phyloP scores from a whole-genome alignment of 2,797 vertebrate genomes.

The Enteromius afrohamiltoni region DNA sequence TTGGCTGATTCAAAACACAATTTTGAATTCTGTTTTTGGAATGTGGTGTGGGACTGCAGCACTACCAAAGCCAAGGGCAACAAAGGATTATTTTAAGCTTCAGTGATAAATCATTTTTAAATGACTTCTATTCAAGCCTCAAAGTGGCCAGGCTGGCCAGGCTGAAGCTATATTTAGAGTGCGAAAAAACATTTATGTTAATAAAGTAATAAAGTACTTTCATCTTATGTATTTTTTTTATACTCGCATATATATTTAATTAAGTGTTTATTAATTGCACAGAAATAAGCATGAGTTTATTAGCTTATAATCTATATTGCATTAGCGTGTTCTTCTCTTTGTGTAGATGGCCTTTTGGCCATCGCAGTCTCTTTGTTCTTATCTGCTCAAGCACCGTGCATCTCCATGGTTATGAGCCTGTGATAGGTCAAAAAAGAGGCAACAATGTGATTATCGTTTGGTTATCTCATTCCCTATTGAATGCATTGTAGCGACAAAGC shows the following conservation, averaged over 20 bases:
- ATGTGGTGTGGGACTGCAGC: background rate
- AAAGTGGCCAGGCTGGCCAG: conserved; percentile 4
- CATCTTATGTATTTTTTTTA: background rate
- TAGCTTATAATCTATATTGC: background rate
- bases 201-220: background rate
- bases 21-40: conserved; percentile 21
- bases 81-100: conserved; percentile 37
- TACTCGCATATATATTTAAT: too few relatives aligned
- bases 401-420: conserved; percentile 45
- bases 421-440: conserved; percentile 49
- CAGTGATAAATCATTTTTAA: conserved; percentile 35
- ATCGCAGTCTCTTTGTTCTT: conserved; percentile 35
- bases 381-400: conserved; percentile 32
- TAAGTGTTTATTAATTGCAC: background rate
- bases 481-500: conserved; percentile 34
- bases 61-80: conserved; percentile 33
- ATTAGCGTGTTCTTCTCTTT: background rate
- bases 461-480: conserved; percentile 46
- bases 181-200: background rate
- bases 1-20: too few relatives aligned
- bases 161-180: conserved; percentile 7
- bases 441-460: conserved; percentile 54
- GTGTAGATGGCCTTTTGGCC: conserved; percentile 14
- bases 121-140: background rate
- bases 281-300: background rate